phyloP scores from a whole-genome alignment of 2,797 vertebrate genomes.

The Smutsia temminckii region DNA sequence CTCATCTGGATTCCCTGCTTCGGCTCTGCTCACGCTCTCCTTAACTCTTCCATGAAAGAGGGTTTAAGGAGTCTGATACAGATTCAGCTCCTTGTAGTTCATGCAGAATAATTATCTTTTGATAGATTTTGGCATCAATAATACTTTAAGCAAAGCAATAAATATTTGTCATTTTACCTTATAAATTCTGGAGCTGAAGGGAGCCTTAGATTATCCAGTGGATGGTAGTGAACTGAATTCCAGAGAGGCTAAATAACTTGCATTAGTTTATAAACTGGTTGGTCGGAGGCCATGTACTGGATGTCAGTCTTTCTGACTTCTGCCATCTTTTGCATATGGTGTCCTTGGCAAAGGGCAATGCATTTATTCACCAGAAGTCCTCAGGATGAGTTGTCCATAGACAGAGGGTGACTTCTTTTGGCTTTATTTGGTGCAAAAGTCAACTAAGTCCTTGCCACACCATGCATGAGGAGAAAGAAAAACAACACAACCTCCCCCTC shows the following conservation, averaged over 20 bases:
- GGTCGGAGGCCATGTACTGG: fast-evolving
- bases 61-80: background rate
- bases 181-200: background rate
- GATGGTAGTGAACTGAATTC: background rate
- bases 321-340: background rate
- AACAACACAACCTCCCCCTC: background rate
- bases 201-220: background rate
- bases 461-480: background rate
- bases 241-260: background rate
- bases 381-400: background rate
- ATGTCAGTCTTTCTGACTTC: background rate
- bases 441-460: background rate
- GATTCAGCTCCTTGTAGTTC: background rate
- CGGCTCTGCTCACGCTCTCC: background rate
- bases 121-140: slow-evolving; percentile 6
- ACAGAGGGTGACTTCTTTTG: background rate
- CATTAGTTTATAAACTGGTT: background rate
- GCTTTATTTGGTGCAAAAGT: background rate
- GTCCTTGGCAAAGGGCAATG: background rate
- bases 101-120: background rate
- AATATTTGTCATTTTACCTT: background rate
- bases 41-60: background rate
- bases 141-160: background rate
- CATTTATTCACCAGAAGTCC: background rate
- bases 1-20: background rate